phyloP scores from a whole-genome alignment of 1,140 invertebrate species.

The Atta colombica region DNA sequence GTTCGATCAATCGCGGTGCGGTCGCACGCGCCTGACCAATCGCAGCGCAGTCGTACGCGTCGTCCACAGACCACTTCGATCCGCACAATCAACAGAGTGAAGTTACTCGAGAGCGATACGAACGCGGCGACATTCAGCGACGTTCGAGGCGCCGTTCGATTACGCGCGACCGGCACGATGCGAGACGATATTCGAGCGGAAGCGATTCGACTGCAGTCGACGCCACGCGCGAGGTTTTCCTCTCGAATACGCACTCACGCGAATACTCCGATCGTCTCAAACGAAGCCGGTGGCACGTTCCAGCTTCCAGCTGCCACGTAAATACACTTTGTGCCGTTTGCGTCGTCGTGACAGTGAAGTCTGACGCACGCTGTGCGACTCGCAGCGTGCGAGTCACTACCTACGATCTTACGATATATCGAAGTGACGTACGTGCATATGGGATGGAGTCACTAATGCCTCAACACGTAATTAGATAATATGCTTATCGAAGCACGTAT shows the following conservation, averaged over 20 bases:
- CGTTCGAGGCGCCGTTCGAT: background rate
- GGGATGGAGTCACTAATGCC: background rate
- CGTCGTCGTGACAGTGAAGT: background rate
- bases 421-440: background rate
- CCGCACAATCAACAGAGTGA: background rate
- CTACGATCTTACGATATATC: conserved; percentile 39
- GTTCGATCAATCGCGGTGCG: background rate
- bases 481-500: background rate
- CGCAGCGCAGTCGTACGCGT: background rate
- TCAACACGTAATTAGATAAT: background rate
- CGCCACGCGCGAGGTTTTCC: background rate
- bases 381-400: background rate
- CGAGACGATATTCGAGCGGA: background rate
- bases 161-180: background rate
- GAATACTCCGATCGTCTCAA: too few relatives aligned
- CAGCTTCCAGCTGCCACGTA: background rate
- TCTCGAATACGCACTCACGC: background rate
- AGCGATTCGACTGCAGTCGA: too few relatives aligned
- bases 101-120: background rate
- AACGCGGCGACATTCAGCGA: background rate
- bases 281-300: background rate
- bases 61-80: background rate
- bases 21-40: background rate
- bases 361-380: background rate
- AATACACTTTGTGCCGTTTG: background rate